Percentiles rank a stretch among this genome's conserved stretches.
Evolutionary conservation across 2,113 vertebrate genomes (phyloP).

Genomic region (Ovis canadensis): DNA sequence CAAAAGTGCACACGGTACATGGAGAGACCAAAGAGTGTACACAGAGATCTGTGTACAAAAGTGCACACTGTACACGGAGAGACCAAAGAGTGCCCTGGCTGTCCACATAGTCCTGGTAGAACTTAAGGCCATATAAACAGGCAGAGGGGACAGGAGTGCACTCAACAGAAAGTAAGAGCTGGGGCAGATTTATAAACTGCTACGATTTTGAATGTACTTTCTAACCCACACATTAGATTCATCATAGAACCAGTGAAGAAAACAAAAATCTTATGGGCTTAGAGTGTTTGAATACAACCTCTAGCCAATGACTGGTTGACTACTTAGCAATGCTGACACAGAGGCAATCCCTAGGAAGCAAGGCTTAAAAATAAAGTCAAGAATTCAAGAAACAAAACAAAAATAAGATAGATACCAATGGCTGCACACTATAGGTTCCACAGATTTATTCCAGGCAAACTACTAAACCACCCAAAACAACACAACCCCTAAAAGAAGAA

Average conservation of each 20-base stretch:
- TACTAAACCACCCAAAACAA: background rate
- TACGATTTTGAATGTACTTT: background rate
- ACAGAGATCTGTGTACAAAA: background rate
- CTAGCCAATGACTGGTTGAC: background rate
- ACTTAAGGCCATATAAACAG: background rate
- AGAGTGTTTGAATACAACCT: background rate
- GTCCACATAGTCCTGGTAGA: background rate
- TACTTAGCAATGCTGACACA: background rate
- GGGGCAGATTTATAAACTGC: background rate
- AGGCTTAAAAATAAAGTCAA: constrained; percentile 10
- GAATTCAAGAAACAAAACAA: background rate
- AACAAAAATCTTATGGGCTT: background rate
- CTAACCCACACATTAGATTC: background rate
- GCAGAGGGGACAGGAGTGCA: background rate
- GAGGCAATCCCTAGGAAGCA: background rate
- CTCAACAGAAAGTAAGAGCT: background rate
- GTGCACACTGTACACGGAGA: background rate
- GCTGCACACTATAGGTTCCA: background rate
- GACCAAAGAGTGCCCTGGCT: background rate
- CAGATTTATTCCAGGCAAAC: background rate
- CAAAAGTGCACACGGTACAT: too few species aligned
- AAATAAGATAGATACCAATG: background rate
- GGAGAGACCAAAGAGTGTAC: background rate
- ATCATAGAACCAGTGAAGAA: background rate
- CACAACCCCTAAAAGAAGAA: background rate